Evolutionary conservation across 2,888 invertebrate species (phyloP).

Genomic region (Andrena bicolor): DNA sequence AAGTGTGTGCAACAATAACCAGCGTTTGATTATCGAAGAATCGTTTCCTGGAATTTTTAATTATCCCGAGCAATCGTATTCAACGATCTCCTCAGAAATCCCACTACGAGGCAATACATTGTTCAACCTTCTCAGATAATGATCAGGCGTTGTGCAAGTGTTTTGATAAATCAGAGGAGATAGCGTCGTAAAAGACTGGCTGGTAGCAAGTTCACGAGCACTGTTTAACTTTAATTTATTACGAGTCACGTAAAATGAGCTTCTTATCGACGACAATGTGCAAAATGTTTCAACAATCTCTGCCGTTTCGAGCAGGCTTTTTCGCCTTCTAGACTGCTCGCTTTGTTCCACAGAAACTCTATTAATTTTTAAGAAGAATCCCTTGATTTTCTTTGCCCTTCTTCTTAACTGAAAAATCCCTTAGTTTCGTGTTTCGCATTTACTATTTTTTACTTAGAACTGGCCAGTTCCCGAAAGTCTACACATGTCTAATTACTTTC

Average conservation of each 20-base stretch:
- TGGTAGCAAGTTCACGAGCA: conserved; percentile 38
- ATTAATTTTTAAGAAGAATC: no score
- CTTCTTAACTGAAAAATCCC: no score
- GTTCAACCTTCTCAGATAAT: not conserved
- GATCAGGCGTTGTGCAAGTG: not conserved
- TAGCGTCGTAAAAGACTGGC: conserved; percentile 1
- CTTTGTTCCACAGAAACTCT: not conserved
- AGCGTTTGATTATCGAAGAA: not conserved
- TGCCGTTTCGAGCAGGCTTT: not conserved
- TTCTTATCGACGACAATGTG: conserved; percentile 13
- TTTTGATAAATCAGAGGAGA: conserved; percentile 7
- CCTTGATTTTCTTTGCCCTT: no score
- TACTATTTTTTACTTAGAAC: no score
- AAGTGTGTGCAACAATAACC: no score
- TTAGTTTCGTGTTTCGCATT: no score
- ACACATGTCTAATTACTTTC: not conserved
- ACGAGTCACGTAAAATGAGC: not conserved
- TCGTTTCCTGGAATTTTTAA: not conserved
- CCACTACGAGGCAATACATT: not conserved
- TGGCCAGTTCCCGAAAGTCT: no score
- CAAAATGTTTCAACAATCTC: not conserved
- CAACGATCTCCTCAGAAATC: not conserved
- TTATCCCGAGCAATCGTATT: not conserved
- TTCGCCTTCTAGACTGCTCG: not conserved
- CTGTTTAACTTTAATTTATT: conserved; percentile 37